Conservation (phyloP, 2,888 invertebrate genomes). For the Metopia argyrocephala region DNA sequence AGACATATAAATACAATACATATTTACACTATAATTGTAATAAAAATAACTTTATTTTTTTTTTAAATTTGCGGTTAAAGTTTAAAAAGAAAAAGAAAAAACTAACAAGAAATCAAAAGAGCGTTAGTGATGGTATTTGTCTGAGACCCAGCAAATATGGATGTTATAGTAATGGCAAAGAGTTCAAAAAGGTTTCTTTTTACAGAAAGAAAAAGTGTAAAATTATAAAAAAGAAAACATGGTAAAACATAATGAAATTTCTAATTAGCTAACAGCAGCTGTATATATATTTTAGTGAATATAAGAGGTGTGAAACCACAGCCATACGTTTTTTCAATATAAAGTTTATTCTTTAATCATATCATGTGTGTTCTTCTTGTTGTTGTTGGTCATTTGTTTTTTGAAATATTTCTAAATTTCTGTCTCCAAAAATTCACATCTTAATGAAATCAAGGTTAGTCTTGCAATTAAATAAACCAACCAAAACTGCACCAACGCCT, state of each 20-base stretch:
- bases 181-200: conserved; percentile 28
- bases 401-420: conserved; percentile 36
- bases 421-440: conserved; percentile 55
- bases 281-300: background rate
- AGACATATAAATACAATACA: no score
- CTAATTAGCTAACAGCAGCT: background rate
- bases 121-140: background rate
- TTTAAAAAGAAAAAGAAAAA: conserved; percentile 42
- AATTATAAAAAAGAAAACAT: no score
- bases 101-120: conserved; percentile 12
- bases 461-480: conserved; percentile 60
- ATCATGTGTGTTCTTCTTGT: conserved; percentile 18
- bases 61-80: conserved; percentile 15
- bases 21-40: no score
- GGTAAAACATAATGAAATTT: background rate
- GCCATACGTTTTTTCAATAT: conserved; percentile 27
- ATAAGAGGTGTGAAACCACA: conserved; percentile 45
- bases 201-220: no score
- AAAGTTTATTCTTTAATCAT: conserved; percentile 21
- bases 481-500: conserved; percentile 59
- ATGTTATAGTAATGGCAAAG: background rate
- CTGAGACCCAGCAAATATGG: background rate
- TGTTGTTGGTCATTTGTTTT: conserved; percentile 3
- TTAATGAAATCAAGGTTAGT: conserved; percentile 64
- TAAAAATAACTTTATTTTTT: no score